Evolutionary conservation across 1,140 invertebrate species (phyloP).

Genomic region (Mylabris phalerata): DNA sequence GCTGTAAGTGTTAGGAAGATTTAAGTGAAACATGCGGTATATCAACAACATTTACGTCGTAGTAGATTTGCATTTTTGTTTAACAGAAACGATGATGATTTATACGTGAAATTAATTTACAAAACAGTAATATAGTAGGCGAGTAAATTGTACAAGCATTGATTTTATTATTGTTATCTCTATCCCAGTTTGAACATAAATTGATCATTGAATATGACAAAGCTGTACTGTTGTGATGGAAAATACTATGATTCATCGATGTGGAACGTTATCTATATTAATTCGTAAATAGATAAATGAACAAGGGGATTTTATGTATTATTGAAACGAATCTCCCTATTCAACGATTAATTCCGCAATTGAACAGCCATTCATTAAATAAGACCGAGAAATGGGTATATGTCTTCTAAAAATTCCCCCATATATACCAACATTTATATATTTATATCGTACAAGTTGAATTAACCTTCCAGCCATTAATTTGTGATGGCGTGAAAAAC

Average conservation of each 20-base stretch:
- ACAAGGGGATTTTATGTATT: no score
- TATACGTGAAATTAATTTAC: constrained; percentile 12
- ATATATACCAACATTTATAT: no score
- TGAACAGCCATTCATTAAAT: no score
- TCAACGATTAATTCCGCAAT: no score
- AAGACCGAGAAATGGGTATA: no score
- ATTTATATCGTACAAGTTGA: no score
- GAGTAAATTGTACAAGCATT: neutral
- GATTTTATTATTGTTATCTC: constrained; percentile 16
- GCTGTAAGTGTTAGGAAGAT: no score
- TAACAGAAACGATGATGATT: neutral
- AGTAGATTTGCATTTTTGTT: no score
- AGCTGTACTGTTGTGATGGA: constrained; percentile 8
- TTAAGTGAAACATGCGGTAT: no score
- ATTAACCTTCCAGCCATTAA: constrained; percentile 1
- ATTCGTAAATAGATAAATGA: neutral
- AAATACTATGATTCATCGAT: constrained; percentile 14
- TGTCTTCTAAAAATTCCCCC: no score
- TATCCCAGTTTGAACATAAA: constrained; percentile 5
- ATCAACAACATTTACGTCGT: no score
- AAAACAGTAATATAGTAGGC: constrained; percentile 7
- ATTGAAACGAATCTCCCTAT: no score
- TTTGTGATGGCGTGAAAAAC: constrained; percentile 16
- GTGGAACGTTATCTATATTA: constrained; percentile 9
- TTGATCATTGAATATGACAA: constrained; percentile 14